Percentiles rank a stretch among this genome's conserved stretches.
phyloP scores from a whole-genome alignment of 2,113 vertebrate genomes.

The Pontoporia blainvillei region DNA sequence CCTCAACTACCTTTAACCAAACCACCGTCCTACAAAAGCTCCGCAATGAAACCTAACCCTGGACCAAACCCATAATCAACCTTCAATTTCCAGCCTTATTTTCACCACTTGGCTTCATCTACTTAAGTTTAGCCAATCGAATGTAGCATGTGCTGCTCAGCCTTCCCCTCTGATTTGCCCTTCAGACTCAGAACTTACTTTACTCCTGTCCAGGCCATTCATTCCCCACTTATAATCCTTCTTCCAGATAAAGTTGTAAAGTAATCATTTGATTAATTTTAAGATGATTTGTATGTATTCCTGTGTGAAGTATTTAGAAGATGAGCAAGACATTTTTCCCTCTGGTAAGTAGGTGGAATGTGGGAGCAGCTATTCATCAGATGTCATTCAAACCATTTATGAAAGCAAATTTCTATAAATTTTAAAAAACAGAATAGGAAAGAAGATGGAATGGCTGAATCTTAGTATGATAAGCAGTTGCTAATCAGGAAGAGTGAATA shows the following conservation, averaged over 20 bases:
- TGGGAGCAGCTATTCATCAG: background rate
- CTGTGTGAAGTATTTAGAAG: background rate
- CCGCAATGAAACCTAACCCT: background rate
- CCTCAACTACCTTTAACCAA: background rate
- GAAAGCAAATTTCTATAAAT: background rate
- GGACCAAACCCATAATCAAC: background rate
- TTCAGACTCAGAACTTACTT: background rate
- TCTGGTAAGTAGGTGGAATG: background rate
- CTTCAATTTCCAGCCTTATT: background rate
- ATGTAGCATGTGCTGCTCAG: rapidly evolving
- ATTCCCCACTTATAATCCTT: background rate
- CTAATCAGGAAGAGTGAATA: background rate
- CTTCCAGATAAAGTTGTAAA: background rate
- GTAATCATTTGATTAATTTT: background rate
- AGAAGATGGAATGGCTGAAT: background rate
- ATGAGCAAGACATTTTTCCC: background rate
- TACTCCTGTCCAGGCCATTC: background rate
- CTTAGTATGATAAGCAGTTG: background rate
- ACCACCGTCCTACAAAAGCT: background rate
- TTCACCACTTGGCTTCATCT: background rate
- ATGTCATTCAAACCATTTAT: background rate
- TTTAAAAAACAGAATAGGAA: background rate
- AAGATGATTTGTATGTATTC: background rate
- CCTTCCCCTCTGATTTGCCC: background rate
- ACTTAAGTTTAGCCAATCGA: background rate